phyloP scores from a whole-genome alignment of 2,113 vertebrate genomes.

The Rhynchomys soricoides region DNA sequence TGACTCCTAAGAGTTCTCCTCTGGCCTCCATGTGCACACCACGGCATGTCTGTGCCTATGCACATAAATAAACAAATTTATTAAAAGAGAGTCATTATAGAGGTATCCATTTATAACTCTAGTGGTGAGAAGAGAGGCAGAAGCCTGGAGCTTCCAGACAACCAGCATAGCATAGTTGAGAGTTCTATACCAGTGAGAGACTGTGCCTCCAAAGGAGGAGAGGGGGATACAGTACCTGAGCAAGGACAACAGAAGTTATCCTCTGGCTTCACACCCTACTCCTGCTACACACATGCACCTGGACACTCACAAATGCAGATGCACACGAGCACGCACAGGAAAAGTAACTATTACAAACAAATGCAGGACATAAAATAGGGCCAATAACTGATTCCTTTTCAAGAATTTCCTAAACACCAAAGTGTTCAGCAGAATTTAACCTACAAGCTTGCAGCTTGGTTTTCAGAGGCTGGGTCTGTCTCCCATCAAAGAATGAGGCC shows the following conservation, averaged over 20 bases:
- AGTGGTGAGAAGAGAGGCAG: neutral
- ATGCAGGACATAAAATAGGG: conserved; percentile 25
- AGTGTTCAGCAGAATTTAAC: neutral
- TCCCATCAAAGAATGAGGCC: neutral
- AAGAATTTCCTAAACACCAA: neutral
- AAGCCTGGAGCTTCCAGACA: neutral
- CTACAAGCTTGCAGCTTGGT: neutral
- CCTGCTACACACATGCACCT: neutral
- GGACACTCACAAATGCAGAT: neutral
- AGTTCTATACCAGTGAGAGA: neutral
- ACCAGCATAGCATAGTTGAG: too few relatives aligned
- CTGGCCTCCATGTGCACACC: neutral
- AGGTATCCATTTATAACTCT: neutral
- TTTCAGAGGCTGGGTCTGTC: neutral
- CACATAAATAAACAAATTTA: neutral
- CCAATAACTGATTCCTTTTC: neutral
- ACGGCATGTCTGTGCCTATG: neutral
- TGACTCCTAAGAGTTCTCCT: neutral
- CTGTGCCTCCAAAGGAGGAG: neutral
- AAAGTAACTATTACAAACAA: neutral
- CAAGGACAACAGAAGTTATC: too few relatives aligned
- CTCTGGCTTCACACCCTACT: neutral
- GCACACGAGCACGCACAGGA: neutral
- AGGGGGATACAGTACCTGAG: neutral
- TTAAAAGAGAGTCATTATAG: neutral